A percentile compares a stretch with the other conserved stretches of the same genome.
phyloP scores from a whole-genome alignment of 2,888 invertebrate genomes.

The Latheticus oryzae region DNA sequence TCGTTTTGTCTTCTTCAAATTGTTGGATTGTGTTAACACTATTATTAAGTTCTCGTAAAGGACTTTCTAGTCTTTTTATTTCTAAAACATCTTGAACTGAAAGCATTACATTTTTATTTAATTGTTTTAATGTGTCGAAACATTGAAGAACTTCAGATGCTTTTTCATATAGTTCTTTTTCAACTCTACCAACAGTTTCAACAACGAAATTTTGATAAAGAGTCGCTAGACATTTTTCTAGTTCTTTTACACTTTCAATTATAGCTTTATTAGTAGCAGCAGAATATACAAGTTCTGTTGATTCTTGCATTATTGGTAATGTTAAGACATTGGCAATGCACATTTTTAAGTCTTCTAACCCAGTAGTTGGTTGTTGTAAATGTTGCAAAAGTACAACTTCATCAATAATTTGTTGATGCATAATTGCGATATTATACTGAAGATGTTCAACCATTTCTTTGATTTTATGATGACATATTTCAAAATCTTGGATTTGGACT shows the following conservation, averaged over 20 bases:
- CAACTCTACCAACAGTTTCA: conserved; percentile 54
- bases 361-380: conserved; percentile 40
- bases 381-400: conserved; percentile 53
- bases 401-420: conserved; percentile 59
- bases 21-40: conserved; percentile 55
- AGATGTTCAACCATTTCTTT: conserved; percentile 54
- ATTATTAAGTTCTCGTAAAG: conserved; percentile 56
- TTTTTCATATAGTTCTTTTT: conserved; percentile 55
- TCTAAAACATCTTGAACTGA: conserved; percentile 55
- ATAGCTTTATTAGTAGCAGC: conserved; percentile 47
- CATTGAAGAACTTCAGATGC: conserved; percentile 58
- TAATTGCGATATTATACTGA: conserved; percentile 59
- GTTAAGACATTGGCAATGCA: conserved; percentile 58
- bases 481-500: conserved; percentile 66
- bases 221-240: conserved; percentile 56
- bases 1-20: conserved; percentile 50
- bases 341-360: conserved; percentile 55
- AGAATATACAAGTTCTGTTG: conserved; percentile 45
- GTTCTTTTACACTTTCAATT: conserved; percentile 54
- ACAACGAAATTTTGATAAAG: conserved; percentile 55
- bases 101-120: conserved; percentile 50
- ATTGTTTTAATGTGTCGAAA: conserved; percentile 57
- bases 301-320: conserved; percentile 55
- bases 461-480: conserved; percentile 43
- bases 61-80: conserved; percentile 55